These are phyloP conservation scores for Drosophila busckii DNA, from an alignment of 1,140 invertebrate genomes.

Conservation along the genomic window DNA sequence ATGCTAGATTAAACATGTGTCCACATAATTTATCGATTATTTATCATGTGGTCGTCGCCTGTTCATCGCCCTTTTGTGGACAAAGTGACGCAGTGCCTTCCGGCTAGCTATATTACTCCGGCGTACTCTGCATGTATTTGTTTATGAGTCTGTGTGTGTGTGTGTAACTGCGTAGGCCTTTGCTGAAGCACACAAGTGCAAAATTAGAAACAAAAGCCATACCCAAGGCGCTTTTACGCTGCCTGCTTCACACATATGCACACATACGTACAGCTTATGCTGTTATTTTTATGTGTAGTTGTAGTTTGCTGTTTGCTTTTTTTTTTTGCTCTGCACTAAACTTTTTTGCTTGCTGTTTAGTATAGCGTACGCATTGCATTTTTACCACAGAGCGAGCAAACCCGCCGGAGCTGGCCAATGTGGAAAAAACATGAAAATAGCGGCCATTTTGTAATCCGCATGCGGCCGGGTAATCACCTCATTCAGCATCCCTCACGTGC, in stretches of 20 bases:
- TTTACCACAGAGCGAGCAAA: conserved; percentile 53
- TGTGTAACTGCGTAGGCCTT: conserved; percentile 46
- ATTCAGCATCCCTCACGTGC: conserved; percentile 41
- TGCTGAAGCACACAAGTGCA: conserved; percentile 61
- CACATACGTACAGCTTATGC: too few species aligned
- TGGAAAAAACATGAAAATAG: conserved; percentile 61
- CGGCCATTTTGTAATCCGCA: conserved; percentile 75
- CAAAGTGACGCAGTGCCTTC: conserved; percentile 49
- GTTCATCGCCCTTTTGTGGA: conserved; percentile 48
- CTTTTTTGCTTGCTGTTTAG: conserved; percentile 13
- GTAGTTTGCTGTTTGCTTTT: conserved; percentile 9
- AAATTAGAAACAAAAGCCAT: conserved; percentile 71
- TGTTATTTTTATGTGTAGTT: too few species aligned
- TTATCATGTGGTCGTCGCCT: conserved; percentile 68
- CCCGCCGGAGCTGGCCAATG: neutral
- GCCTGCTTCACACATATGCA: conserved; percentile 12
- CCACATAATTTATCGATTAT: conserved; percentile 79
- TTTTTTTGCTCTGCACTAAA: conserved; percentile 6
- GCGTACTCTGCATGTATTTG: conserved; percentile 4
- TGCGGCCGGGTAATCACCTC: conserved; percentile 73
- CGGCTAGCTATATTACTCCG: conserved; percentile 16
- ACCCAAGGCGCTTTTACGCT: conserved; percentile 52
- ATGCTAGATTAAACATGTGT: conserved; percentile 78
- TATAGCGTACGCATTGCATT: conserved; percentile 51
- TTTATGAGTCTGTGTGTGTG: neutral